Conservation (phyloP, 92 coral and sea anemone genomes). For the Actinernus sp. region DNA sequence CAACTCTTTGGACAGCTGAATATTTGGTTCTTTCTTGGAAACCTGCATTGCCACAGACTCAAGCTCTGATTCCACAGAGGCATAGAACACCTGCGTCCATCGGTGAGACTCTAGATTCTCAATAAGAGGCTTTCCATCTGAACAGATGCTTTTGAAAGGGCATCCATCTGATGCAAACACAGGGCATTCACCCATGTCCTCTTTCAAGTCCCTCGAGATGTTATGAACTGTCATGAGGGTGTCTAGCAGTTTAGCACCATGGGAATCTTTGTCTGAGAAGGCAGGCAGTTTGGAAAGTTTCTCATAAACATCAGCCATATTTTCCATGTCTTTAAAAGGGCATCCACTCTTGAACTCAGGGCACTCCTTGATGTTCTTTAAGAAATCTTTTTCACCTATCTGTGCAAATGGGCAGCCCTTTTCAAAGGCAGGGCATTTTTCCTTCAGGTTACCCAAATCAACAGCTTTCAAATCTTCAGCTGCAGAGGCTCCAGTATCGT, state of each 20-base stretch:
- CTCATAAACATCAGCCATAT: constrained; percentile 73
- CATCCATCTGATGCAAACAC: constrained; percentile 89
- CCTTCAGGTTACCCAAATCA: constrained; percentile 52
- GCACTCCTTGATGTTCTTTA: constrained; percentile 54
- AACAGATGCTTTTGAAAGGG: constrained; percentile 96
- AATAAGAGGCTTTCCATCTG: constrained; percentile 89
- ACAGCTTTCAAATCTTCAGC: constrained; percentile 38
- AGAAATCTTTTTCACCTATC: constrained; percentile 28
- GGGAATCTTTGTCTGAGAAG: constrained; percentile 70
- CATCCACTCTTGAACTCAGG: constrained; percentile 94
- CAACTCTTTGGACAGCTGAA: constrained; percentile 83
- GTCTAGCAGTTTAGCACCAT: constrained; percentile 80
- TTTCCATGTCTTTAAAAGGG: constrained; percentile 80
- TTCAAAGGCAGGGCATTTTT: constrained; percentile 67
- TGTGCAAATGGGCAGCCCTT: constrained; percentile 78
- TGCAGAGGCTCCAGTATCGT: neutral
- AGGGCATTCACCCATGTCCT: constrained; percentile 93
- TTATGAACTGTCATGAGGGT: constrained; percentile 81
- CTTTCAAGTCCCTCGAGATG: constrained; percentile 74
- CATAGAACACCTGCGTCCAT: constrained; percentile 82
- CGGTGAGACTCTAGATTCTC: constrained; percentile 81
- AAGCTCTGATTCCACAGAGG: constrained; percentile 47
- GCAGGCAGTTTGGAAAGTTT: constrained; percentile 77
- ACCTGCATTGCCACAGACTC: constrained; percentile 53
- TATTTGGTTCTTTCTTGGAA: constrained; percentile 60